Percentiles rank a stretch among this genome's conserved stretches.
These are phyloP conservation scores for Herminia tarsipennalis DNA, from an alignment of 2,888 invertebrate species.

Conservation along the genomic window DNA sequence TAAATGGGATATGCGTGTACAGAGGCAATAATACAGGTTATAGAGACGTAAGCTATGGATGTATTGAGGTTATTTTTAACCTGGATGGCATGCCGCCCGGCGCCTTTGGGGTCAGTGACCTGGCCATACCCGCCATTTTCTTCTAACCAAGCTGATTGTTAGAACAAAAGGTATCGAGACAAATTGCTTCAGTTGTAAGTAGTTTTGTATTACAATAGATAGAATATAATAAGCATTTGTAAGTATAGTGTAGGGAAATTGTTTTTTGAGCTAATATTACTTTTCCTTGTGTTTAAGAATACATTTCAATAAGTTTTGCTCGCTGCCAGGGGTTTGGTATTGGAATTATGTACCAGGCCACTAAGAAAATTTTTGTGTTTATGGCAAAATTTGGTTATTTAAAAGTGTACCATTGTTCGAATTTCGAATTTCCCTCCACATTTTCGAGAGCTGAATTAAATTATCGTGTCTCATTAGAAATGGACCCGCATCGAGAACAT, in stretches of 20 bases:
- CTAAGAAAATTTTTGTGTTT: too few species aligned
- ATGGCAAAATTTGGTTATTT: too few species aligned
- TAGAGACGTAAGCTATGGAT: conserved; percentile 1
- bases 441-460: too few species aligned
- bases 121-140: conserved; percentile 36
- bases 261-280: conserved; percentile 8
- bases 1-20: conserved; percentile 37
- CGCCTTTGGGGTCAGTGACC: conserved; percentile 62
- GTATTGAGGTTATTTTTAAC: conserved; percentile 52
- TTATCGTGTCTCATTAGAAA: too few species aligned
- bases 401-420: too few species aligned
- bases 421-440: too few species aligned
- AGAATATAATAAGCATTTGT: neutral
- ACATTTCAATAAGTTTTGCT: too few species aligned
- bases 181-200: conserved; percentile 22
- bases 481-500: too few species aligned
- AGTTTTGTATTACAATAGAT: conserved; percentile 5
- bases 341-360: too few species aligned
- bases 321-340: too few species aligned
- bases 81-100: conserved; percentile 57
- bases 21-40: conserved; percentile 22
- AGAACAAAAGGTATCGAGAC: conserved; percentile 34
- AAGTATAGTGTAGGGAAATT: neutral
- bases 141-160: conserved; percentile 18
- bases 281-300: conserved; percentile 10